Evolutionary conservation across 2,888 invertebrate genomes (phyloP), one percentile per base, ranked within the genome.

Genomic region (Crossocerus cetratus): DNA sequence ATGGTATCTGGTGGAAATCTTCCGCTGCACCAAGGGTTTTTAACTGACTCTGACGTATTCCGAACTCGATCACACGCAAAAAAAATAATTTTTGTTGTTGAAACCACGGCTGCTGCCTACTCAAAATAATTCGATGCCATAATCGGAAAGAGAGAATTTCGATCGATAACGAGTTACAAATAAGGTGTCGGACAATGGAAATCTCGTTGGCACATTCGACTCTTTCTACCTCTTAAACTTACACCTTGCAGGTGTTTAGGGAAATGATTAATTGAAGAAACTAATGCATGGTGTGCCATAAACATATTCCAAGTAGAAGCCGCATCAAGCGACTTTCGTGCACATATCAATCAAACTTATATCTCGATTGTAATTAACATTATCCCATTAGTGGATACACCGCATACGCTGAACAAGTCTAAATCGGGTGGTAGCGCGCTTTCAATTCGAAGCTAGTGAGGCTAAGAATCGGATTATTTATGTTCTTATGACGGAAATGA

Each of bases 141-240:
- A 59, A 59, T 11, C 18, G 14, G 60, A 74, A 21, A 63, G 49
- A 20, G 62, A 74, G 65, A 21, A 21, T 53, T 56, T 43, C 44
- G 43, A 45, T 63, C 23, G 72, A 70, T 66, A 68, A 59, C 73
- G 65, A 72, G 57, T 72, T 71, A 23, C 23, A 63, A 71, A 67
- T 78, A 74, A 61, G 70, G 76, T 65, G 65, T 44, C 64, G 54
- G 65, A 75, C 20, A 44, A 65, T 70, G 57, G 73, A 62, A 74
- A 71, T 74, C 62, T 68, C 64, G 72, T 80, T 80, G 81, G 77
- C 76, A 82, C 75, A 65, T 69, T 57, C 72, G 74, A 65, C 65
- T 49, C 69, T 65, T 69, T 75, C 18, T 57, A 20, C 61, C 69
- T 53, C 62, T 66, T 49, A 14, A 65, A 57, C 49, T 44, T 64